phyloP scores from a whole-genome alignment of 2,888 invertebrate genomes.

The Brachyptera putata region DNA sequence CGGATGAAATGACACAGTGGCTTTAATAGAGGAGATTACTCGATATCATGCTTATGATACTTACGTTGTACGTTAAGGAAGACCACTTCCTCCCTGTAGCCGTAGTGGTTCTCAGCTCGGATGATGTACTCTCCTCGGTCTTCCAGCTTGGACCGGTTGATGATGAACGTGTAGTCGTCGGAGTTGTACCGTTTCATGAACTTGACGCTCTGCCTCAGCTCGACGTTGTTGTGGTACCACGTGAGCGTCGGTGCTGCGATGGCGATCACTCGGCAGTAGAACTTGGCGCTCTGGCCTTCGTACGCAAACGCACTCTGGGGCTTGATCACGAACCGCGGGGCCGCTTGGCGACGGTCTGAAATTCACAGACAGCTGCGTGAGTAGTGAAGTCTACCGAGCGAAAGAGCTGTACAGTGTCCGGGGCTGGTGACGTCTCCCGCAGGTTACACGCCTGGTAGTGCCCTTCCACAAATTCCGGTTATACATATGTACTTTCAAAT shows the following conservation, averaged over 20 bases:
- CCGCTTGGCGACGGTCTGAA: slow-evolving; percentile 97
- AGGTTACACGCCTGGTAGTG: too few species aligned
- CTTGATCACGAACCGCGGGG: slow-evolving; percentile 95
- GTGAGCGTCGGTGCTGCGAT: slow-evolving; percentile 90
- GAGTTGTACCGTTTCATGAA: slow-evolving; percentile 97
- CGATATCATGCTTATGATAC: too few species aligned
- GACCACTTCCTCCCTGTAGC: slow-evolving; percentile 91
- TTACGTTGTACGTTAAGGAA: slow-evolving; percentile 94
- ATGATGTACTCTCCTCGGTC: slow-evolving; percentile 98
- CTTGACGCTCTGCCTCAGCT: slow-evolving; percentile 94
- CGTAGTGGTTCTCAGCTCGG: slow-evolving; percentile 93
- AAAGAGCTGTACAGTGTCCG: background rate
- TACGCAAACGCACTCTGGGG: slow-evolving; percentile 94
- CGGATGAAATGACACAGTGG: background rate
- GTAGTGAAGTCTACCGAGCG: background rate
- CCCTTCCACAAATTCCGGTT: too few species aligned
- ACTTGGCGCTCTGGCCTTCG: slow-evolving; percentile 95
- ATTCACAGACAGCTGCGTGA: too few species aligned
- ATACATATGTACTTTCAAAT: too few species aligned
- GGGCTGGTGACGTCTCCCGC: too few species aligned
- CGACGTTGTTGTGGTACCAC: slow-evolving; percentile 92
- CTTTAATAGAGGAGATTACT: background rate
- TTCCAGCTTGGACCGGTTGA: slow-evolving; percentile 90
- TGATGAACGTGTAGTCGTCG: slow-evolving; percentile 95
- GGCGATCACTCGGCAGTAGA: slow-evolving; percentile 95